Evolutionary conservation across 2,888 invertebrate genomes (phyloP).

Genomic region (Allacma fusca): DNA sequence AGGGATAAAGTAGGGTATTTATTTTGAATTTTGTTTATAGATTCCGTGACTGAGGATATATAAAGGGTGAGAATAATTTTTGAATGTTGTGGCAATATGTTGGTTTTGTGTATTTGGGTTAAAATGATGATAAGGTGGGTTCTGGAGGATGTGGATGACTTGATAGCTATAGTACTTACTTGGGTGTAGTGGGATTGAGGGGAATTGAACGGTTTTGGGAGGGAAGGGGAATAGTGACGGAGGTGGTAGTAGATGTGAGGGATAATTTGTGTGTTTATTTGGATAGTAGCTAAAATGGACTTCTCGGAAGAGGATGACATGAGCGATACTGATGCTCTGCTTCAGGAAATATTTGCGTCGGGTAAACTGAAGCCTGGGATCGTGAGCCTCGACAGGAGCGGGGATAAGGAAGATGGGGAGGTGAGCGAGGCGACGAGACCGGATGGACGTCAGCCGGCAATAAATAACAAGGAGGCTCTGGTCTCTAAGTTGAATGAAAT

Average conservation of each 20-base stretch:
- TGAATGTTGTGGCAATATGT: too few species aligned
- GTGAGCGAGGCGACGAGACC: constrained; percentile 27
- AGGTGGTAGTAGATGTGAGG: background rate
- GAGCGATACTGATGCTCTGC: constrained; percentile 49
- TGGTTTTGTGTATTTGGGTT: too few species aligned
- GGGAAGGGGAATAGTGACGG: background rate
- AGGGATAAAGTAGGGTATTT: too few species aligned
- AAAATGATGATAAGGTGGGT: too few species aligned
- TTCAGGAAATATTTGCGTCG: constrained; percentile 87
- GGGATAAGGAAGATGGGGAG: constrained; percentile 64
- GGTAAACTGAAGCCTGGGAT: constrained; percentile 87
- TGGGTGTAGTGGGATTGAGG: too few species aligned
- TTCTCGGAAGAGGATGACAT: constrained; percentile 35
- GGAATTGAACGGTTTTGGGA: too few species aligned
- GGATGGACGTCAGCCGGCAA: constrained; percentile 20
- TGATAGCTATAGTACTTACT: too few species aligned
- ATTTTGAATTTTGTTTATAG: too few species aligned
- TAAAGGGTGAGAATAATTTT: too few species aligned
- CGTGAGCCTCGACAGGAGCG: constrained; percentile 70
- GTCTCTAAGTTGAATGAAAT: constrained; percentile 61
- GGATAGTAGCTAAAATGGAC: background rate
- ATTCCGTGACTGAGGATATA: too few species aligned
- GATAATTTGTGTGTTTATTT: background rate
- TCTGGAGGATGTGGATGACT: too few species aligned
- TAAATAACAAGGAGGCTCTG: constrained; percentile 53